Evolutionary conservation across 2,888 invertebrate species (phyloP), one percentile per base, ranked within the genome.

Genomic region (Thelaira solivaga): DNA sequence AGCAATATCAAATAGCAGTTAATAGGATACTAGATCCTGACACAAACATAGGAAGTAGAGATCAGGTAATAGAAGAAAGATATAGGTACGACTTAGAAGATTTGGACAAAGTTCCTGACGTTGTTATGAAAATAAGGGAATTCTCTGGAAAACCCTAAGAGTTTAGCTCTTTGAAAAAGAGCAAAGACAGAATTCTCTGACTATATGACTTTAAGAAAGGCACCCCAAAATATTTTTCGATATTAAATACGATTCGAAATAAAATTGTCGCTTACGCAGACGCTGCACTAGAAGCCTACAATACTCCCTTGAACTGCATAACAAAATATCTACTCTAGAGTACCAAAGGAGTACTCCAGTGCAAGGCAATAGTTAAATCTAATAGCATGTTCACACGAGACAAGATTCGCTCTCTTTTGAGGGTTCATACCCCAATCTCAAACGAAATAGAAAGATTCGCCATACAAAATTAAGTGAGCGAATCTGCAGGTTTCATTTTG

Each of bases 101-200:
- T n/a, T n/a, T n/a, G n/a, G n/a, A n/a, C n/a, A n/a, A n/a, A n/a
- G n/a, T n/a, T n/a, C n/a, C n/a, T 24, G 41, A 43, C 5, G 11
- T 59, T 29, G 26, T 61, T 5, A 20, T 13, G 2, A 16, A 2
- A 7, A 10, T 62, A 16, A 62, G 36, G 22, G 41, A 65, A 41
- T 53, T 65, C 20, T 7, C 39, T 1, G 64, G 64, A 8, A 41
- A 59, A 6, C 29, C 18, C 1, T 24, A 8, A 4, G 69, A 76
- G n/a, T 76, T 71, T 13, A 68, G 51, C 20, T 71, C 71, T 1
- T 76, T 57, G 71, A 71, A 61, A 13, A 76, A 65, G 34, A 71
- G 71, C 6, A 53, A 65, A 10, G 55, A 76, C 2, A 26, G 41
- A 11, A 41, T 41, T 5, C 26, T 13, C 13, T 41, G 6, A 59